A percentile compares a stretch with the other conserved stretches of the same genome.
phyloP scores from a whole-genome alignment of 2,797 vertebrate genomes.

The Myotis pilosus region DNA sequence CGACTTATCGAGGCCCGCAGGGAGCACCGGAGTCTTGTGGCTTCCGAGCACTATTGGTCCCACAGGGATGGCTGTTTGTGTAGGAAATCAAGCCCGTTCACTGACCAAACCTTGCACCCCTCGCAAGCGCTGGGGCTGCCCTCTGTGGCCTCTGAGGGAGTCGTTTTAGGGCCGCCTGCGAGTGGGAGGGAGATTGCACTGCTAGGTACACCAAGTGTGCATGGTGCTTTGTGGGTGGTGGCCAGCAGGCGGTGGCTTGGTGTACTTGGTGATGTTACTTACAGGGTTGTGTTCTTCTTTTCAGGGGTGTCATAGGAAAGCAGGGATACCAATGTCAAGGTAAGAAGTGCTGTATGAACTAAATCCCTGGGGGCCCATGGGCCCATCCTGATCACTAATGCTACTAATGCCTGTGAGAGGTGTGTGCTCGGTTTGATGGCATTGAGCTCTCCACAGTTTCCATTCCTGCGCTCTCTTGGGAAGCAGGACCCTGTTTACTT shows the following conservation, averaged over 20 bases:
- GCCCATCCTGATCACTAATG: neutral
- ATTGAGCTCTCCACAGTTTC: neutral
- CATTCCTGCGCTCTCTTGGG: neutral
- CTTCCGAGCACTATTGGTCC: neutral
- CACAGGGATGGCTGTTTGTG: neutral
- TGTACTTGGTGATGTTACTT: conserved; percentile 45
- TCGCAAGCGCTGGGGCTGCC: neutral
- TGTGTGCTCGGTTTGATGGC: neutral
- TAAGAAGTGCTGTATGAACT: conserved; percentile 83
- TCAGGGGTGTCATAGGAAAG: conserved; percentile 98
- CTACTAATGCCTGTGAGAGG: neutral
- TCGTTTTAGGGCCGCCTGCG: neutral
- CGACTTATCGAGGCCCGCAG: neutral
- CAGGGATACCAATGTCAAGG: conserved; percentile 99
- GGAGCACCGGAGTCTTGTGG: neutral
- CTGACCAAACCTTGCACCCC: neutral
- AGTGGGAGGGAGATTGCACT: neutral
- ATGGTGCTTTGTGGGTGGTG: neutral
- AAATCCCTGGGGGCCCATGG: neutral
- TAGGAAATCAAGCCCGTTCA: neutral
- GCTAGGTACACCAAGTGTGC: neutral
- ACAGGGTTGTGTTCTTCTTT: conserved; percentile 77
- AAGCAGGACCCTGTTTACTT: neutral
- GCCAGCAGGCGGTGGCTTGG: neutral
- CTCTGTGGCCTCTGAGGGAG: neutral